Evolutionary conservation across 2,888 invertebrate species (phyloP).

Genomic region (Erebia aethiops): DNA sequence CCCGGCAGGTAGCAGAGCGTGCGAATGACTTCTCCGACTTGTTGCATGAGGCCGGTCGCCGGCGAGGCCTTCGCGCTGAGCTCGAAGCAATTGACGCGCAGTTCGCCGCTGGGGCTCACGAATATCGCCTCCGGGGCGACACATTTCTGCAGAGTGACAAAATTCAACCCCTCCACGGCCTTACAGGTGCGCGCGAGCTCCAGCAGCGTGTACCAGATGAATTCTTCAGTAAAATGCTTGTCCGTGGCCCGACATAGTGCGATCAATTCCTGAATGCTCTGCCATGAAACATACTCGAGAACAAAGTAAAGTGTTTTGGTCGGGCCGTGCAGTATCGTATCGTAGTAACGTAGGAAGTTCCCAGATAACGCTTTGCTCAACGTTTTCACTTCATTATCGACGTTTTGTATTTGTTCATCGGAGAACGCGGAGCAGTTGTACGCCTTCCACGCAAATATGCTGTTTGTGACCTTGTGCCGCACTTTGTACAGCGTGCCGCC

Average conservation of each 20-base stretch:
- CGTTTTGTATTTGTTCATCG: constrained; percentile 71
- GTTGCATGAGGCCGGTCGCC: constrained; percentile 54
- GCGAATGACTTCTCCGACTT: constrained; percentile 62
- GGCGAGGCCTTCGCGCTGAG: constrained; percentile 43
- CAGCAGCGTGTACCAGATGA: constrained; percentile 71
- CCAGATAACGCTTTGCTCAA: constrained; percentile 65
- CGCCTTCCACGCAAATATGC: constrained; percentile 79
- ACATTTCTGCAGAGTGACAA: constrained; percentile 62
- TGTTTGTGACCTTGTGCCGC: constrained; percentile 78
- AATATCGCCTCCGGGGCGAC: constrained; percentile 61
- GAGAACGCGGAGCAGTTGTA: constrained; percentile 72
- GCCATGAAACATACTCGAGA: constrained; percentile 71
- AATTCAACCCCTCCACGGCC: constrained; percentile 54
- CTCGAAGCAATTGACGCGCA: constrained; percentile 72
- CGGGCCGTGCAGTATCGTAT: constrained; percentile 74
- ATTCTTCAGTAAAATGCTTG: constrained; percentile 65
- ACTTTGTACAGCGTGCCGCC: constrained; percentile 80
- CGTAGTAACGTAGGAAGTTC: constrained; percentile 69
- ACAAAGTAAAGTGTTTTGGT: constrained; percentile 77
- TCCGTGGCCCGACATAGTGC: constrained; percentile 59
- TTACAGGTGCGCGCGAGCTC: constrained; percentile 66
- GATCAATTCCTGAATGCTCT: constrained; percentile 64
- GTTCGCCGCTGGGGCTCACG: constrained; percentile 61
- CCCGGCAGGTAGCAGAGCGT: constrained; percentile 53
- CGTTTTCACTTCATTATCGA: constrained; percentile 71